Base-by-base conservation (phyloP, 1,140 invertebrate genomes). In the Leptinotarsa undecemlineata region DNA sequence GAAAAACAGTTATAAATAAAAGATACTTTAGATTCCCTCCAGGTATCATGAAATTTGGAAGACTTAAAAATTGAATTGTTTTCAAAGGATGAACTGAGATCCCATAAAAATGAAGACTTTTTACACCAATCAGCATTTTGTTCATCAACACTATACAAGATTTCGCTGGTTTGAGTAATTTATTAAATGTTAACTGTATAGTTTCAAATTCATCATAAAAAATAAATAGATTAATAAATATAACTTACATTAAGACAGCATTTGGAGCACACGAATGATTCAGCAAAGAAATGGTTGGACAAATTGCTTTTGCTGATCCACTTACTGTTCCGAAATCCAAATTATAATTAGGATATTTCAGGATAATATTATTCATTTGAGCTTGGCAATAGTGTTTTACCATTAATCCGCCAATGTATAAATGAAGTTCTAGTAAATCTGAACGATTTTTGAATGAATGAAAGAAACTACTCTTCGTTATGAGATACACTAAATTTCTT, bases 301-400 rank as follows among this genome's bases (percentile, higher is more conserved):
- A 76, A 20, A 78, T 78, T 17, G 75, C 77, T 69, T 78, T 74
- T 14, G 74, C 77, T 8, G 4, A 66, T 13, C 71, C 72, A 20
- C 74, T 71, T 4, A 62, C 23, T 19, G 48, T 60, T 26, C 71
- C 71, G 23, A 33, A 74, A 0, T 26, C 75, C 14, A 26, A 21
- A n/a, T 61, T 48, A 11, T 76, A 72, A 66, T 78, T 76, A 0
- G 77, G 74, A 69, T 48, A 76, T 48, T 47, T 70, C 2, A 78
- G 15, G 8, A 68, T 48, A 11, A 78, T 20, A 48, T 19, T 51
- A 19, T 76, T 74, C 11, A 74, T 64, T 69, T 76, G 68, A 66
- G 77, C 74, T 33, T 78, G 75, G 47, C 72, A 78, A 57, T 78
- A 78, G 67, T 78, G 77, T 62, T 74, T 74, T n/a, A 78, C 68